Evolutionary conservation across 2,888 invertebrate genomes (phyloP).

Genomic region (Apocheima hispidaria): DNA sequence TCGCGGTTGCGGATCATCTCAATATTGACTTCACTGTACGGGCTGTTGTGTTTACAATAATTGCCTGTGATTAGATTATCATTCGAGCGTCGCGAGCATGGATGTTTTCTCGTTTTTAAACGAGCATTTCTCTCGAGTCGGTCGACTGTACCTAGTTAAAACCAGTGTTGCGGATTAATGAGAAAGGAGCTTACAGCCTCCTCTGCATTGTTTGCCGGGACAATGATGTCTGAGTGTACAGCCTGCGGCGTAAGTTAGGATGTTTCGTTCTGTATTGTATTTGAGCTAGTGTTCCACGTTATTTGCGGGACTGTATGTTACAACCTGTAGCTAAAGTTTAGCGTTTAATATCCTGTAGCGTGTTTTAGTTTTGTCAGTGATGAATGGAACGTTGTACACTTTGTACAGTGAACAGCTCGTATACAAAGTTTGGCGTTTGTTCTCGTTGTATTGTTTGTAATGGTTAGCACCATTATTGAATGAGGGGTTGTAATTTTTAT

Average conservation of each 20-base stretch:
- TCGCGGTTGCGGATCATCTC: too few species aligned
- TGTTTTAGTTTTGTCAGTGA: constrained; percentile 19
- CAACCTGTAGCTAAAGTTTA: constrained; percentile 32
- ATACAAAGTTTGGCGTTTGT: constrained; percentile 3
- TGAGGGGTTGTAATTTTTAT: not conserved
- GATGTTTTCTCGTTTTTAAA: too few species aligned
- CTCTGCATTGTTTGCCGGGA: constrained; percentile 61
- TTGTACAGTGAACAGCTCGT: constrained; percentile 4
- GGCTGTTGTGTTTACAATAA: too few species aligned
- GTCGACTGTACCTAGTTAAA: constrained; percentile 14
- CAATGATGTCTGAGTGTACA: constrained; percentile 64
- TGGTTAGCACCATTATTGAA: not conserved
- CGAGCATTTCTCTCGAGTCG: constrained; percentile 9
- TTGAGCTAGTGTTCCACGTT: constrained; percentile 20
- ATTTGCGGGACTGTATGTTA: constrained; percentile 28
- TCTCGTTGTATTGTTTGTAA: constrained; percentile 3
- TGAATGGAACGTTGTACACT: constrained; percentile 12
- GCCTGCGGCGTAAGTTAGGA: constrained; percentile 56
- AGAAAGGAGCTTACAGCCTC: constrained; percentile 53
- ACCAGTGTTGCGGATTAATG: constrained; percentile 54
- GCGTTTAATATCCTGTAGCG: constrained; percentile 31
- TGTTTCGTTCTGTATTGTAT: constrained; percentile 44
- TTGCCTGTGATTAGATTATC: too few species aligned
- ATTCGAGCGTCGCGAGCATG: not conserved
- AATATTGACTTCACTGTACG: too few species aligned